Evolutionary conservation across 2,113 vertebrate genomes (phyloP), one percentile per base, ranked within the genome.

Genomic region (Percopsis transmontana): DNA sequence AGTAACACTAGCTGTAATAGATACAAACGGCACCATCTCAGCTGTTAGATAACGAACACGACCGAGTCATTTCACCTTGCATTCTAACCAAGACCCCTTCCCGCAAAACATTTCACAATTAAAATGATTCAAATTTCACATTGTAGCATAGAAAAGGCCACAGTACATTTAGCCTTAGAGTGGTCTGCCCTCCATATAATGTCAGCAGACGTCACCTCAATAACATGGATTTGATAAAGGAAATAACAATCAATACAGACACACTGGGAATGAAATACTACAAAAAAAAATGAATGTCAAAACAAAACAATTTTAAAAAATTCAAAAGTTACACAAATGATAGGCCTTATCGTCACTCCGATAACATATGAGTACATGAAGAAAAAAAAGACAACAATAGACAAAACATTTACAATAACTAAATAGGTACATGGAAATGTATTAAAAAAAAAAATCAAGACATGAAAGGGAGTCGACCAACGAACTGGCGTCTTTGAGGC

Each of bases 351-450:
- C 67, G 74, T 81, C 86, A 89, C 87, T 87, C 76, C 84, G 87
- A 72, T 78, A 79, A 87, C 68, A 74, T 74, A 86, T 74, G 72
- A 84, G 84, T 67, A 79, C 48, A 54, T 67, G 58, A 84, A 58
- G 66, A 89, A 66, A 45, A 75, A 77, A 27, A 19, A 70, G 68
- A 66, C 57, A 82, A 47, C 72, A 48, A 83, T 5, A 33, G 8
- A 7, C 72, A 87, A 87, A 90, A 90, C 85, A 86, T 89, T 85
- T 82, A 87, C 82, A 76, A 90, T 89, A 91, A 81, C 88, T 83
- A 92, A 58, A 87, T 6, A 88, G 66, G 76, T 77, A 90, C 74
- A 91, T 86, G 87, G 87, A 62, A 85, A 88, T 40, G 53, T 72
- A 84, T 72, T n/a, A 41, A 39, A 20, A 42, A 19, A 66, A 80